Conservation (phyloP, 2,888 invertebrate species). For the Brenthis daphne region DNA sequence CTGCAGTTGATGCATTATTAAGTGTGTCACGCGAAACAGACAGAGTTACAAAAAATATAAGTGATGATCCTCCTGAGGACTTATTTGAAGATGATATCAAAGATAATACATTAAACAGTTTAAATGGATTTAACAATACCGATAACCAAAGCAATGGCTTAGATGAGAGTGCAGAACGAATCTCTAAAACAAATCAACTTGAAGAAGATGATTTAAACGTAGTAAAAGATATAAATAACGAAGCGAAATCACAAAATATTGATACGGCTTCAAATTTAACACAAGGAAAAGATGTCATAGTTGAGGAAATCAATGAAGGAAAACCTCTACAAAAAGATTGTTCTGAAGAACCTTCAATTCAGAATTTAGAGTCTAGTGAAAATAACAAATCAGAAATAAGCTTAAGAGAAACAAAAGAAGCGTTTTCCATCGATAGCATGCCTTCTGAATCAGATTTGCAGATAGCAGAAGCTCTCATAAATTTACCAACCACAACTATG, state of each 20-base stretch:
- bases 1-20: conserved; percentile 73
- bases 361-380: conserved; percentile 32
- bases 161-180: conserved; percentile 31
- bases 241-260: background rate
- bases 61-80: conserved; percentile 73
- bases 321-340: background rate
- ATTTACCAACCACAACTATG: conserved; percentile 69
- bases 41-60: conserved; percentile 67
- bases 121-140: conserved; percentile 51
- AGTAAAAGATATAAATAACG: conserved; percentile 6
- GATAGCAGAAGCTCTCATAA: conserved; percentile 76
- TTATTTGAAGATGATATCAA: conserved; percentile 75
- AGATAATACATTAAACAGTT: conserved; percentile 48
- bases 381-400: conserved; percentile 25
- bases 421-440: conserved; percentile 46
- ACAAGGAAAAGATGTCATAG: background rate
- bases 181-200: conserved; percentile 14
- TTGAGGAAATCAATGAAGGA: conserved; percentile 2
- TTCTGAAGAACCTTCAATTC: conserved; percentile 14
- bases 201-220: conserved; percentile 34
- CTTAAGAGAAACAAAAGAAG: conserved; percentile 10
- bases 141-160: conserved; percentile 41
- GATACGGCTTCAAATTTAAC: background rate
- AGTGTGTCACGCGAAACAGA: conserved; percentile 74
- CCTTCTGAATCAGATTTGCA: conserved; percentile 77